Evolutionary conservation across 2,888 invertebrate species (phyloP).

Genomic region (Diogma glabrata): DNA sequence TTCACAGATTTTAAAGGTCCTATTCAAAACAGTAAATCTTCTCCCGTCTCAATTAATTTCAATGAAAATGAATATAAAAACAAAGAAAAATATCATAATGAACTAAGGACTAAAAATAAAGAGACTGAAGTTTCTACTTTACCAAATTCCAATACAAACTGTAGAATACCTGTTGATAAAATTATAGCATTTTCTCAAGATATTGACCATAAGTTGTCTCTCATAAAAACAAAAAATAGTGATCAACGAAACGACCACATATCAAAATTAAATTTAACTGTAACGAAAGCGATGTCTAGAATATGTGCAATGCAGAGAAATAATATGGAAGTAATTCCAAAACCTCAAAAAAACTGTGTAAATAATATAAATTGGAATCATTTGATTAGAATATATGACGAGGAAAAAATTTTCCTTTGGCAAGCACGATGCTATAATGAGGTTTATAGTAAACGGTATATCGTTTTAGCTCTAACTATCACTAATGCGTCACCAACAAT

Average conservation of each 20-base stretch:
- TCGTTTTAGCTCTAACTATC: slow-evolving; percentile 29
- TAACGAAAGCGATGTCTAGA: slow-evolving; percentile 17
- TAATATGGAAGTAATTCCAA: slow-evolving; percentile 30
- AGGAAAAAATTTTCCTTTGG: slow-evolving; percentile 30
- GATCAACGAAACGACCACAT: neutral
- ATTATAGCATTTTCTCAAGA: slow-evolving; percentile 3
- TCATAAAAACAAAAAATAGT: neutral
- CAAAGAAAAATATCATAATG: too few relatives aligned
- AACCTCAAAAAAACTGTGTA: slow-evolving; percentile 21
- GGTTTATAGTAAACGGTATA: slow-evolving; percentile 18
- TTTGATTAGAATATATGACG: slow-evolving; percentile 20
- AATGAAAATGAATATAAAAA: too few relatives aligned
- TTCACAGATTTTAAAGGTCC: too few relatives aligned
- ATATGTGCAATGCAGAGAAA: slow-evolving; percentile 26
- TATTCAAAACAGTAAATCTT: too few relatives aligned
- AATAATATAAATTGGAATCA: slow-evolving; percentile 14
- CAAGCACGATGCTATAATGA: too few relatives aligned
- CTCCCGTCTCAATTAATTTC: too few relatives aligned
- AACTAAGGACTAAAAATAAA: too few relatives aligned
- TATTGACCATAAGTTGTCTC: neutral
- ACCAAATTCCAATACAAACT: too few relatives aligned
- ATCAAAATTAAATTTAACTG: slow-evolving; percentile 14
- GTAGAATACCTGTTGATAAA: neutral
- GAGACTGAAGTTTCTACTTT: too few relatives aligned
- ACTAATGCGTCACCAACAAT: slow-evolving; percentile 31